Percentiles rank a stretch among this genome's conserved stretches.
Evolutionary conservation across 2,888 invertebrate species (phyloP).

Genomic region (Leptothorax acervorum): DNA sequence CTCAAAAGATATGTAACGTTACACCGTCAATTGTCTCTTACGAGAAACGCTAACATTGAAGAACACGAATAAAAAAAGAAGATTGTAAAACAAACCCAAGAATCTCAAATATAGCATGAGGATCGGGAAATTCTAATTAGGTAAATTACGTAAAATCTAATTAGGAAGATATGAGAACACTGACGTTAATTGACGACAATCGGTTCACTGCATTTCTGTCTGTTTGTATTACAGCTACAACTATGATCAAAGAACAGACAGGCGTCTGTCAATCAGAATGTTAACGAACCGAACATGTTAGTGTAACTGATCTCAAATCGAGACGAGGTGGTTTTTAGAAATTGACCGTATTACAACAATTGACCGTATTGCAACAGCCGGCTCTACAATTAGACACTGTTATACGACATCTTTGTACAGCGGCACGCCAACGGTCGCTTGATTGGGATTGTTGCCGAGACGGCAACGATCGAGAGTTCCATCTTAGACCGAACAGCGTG

Average conservation of each 20-base stretch:
- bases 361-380: background rate
- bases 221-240: background rate
- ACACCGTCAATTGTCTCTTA: background rate
- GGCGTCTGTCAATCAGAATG: background rate
- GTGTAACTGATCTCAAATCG: slow-evolving; percentile 2
- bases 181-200: background rate
- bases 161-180: background rate
- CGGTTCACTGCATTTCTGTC: background rate
- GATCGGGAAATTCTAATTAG: background rate
- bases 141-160: background rate
- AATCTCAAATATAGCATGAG: background rate
- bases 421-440: slow-evolving; percentile 37
- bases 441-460: slow-evolving; percentile 51
- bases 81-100: background rate
- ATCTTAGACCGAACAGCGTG: slow-evolving; percentile 18
- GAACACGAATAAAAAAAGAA: background rate
- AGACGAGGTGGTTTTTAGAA: background rate
- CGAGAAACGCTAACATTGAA: background rate
- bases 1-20: background rate
- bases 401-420: slow-evolving; percentile 31
- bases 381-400: slow-evolving; percentile 56
- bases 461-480: slow-evolving; percentile 12
- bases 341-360: slow-evolving; percentile 38
- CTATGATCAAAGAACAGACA: background rate
- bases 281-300: slow-evolving; percentile 3